Evolutionary conservation across 2,888 invertebrate species (phyloP).

Genomic region (Syrphus vitripennis): DNA sequence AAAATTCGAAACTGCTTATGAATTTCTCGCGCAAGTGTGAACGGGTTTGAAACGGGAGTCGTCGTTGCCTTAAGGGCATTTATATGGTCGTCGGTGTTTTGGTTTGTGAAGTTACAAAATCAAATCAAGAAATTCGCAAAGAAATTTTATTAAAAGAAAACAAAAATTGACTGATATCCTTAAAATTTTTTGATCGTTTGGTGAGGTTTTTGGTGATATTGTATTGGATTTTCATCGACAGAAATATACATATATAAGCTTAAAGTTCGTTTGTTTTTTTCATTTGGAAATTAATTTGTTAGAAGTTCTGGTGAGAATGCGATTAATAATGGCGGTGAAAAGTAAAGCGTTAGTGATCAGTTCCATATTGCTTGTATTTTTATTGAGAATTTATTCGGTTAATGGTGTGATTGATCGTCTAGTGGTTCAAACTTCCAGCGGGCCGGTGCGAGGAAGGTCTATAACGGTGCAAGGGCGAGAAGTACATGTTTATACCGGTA

Average conservation of each 20-base stretch:
- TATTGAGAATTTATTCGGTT: slow-evolving; percentile 76
- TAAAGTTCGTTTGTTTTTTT: background rate
- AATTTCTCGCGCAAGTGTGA: background rate
- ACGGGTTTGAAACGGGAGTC: too few species aligned
- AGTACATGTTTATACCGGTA: slow-evolving; percentile 93
- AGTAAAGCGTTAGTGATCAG: slow-evolving; percentile 41
- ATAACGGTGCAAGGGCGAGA: slow-evolving; percentile 91
- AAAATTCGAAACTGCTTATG: background rate
- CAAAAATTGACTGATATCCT: background rate
- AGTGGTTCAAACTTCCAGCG: slow-evolving; percentile 91
- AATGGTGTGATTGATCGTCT: slow-evolving; percentile 85
- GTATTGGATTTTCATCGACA: background rate
- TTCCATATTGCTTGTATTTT: slow-evolving; percentile 73
- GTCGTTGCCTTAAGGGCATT: background rate
- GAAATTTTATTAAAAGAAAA: background rate
- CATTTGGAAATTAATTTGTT: background rate
- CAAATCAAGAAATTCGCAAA: background rate
- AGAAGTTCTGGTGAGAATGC: background rate
- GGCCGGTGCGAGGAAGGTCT: slow-evolving; percentile 90
- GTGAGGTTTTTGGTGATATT: background rate
- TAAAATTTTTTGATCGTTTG: background rate
- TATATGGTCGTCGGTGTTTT: background rate
- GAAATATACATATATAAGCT: background rate
- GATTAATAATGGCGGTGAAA: slow-evolving; percentile 41
- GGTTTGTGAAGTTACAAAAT: background rate